Evolutionary conservation across 2,797 vertebrate genomes (phyloP).

Genomic region (Anguilla megastoma): DNA sequence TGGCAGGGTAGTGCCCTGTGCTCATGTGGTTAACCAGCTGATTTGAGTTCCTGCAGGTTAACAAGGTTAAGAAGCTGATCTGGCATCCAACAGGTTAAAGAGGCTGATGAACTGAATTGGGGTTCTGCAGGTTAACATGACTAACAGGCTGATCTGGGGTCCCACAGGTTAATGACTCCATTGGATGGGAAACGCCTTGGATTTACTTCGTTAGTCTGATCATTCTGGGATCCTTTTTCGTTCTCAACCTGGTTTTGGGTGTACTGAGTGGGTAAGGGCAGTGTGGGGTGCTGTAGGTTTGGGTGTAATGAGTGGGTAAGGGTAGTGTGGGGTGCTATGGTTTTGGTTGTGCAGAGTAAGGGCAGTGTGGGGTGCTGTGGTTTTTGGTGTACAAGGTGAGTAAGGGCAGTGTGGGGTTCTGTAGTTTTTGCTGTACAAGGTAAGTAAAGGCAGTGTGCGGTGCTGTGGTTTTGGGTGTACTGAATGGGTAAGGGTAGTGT

Average conservation of each 20-base stretch:
- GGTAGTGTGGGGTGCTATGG: background rate
- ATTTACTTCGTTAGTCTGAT: conserved; percentile 99
- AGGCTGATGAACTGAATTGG: conserved; percentile 55
- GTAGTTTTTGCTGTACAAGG: conserved; percentile 93
- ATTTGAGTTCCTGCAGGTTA: background rate
- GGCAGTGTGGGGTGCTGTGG: background rate
- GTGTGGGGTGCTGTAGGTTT: conserved; percentile 22
- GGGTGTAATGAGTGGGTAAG: background rate
- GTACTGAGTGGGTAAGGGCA: conserved; percentile 94
- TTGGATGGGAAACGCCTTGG: conserved; percentile 95
- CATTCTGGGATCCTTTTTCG: conserved; percentile 99
- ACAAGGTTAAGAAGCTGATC: conserved; percentile 1
- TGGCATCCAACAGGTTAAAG: conserved; percentile 54
- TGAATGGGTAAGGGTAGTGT: conserved; percentile 89
- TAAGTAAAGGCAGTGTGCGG: conserved; percentile 78
- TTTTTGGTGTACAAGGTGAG: conserved; percentile 95
- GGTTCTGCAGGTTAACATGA: conserved; percentile 57
- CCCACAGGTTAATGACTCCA: conserved; percentile 70
- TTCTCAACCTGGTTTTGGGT: conserved; percentile 98
- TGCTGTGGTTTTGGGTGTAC: conserved; percentile 89
- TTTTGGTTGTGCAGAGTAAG: background rate
- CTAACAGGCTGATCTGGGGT: conserved; percentile 30
- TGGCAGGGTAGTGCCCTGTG: background rate
- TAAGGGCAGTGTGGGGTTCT: conserved; percentile 66
- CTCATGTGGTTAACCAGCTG: background rate